Conservation (phyloP, 37 sponge, comb jelly and placozoan genomes). For the Ianthella basta region DNA sequence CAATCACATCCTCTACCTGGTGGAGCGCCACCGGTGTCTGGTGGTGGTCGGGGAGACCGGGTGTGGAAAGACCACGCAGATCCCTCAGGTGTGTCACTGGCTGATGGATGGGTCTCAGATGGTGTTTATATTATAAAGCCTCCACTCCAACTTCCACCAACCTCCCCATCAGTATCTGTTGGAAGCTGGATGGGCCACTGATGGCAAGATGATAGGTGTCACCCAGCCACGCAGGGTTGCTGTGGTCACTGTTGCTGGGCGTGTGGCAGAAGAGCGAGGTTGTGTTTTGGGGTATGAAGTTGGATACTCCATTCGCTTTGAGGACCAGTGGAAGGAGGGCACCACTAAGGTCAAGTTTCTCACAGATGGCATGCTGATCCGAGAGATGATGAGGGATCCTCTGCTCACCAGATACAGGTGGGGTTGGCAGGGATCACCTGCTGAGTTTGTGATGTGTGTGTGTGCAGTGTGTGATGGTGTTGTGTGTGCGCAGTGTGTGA, state of each 20-base stretch:
- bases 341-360: constrained; percentile 91
- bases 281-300: constrained; percentile 82
- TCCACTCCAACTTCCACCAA: background rate
- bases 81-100: constrained; percentile 36
- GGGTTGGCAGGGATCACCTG: background rate
- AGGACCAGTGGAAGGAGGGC: constrained; percentile 72
- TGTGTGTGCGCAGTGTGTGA: too few relatives aligned
- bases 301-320: constrained; percentile 91
- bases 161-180: constrained; percentile 75
- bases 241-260: constrained; percentile 79
- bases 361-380: constrained; percentile 91
- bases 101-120: background rate
- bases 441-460: background rate
- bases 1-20: constrained; percentile 84
- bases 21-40: constrained; percentile 80
- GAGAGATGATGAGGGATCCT: constrained; percentile 99
- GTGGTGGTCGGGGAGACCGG: constrained; percentile 93
- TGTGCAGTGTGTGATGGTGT: too few relatives aligned
- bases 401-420: constrained; percentile 87
- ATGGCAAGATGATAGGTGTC: constrained; percentile 72
- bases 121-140: background rate
- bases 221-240: constrained; percentile 95
- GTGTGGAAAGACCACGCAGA: constrained; percentile 92
- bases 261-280: constrained; percentile 91
- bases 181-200: constrained; percentile 86